A percentile compares a stretch with the other conserved stretches of the same genome.
Conservation (phyloP, 2,888 invertebrate genomes). For the Aromia moschata region DNA sequence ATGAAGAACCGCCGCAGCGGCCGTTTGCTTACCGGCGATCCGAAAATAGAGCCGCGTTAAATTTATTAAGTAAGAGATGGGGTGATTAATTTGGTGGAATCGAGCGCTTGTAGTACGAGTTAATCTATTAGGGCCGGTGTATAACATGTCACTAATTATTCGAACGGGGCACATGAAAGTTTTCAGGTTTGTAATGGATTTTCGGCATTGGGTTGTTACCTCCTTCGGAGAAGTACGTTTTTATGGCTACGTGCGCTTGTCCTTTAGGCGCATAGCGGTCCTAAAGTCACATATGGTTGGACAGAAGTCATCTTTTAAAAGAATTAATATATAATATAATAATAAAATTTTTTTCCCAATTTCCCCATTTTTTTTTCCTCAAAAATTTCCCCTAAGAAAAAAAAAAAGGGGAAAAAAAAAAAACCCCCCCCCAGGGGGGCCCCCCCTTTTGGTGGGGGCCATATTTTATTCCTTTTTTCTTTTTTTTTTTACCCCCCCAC, state of each 20-base stretch:
- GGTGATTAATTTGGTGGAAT: conserved; percentile 47
- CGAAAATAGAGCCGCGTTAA: conserved; percentile 5
- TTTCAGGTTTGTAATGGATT: conserved; percentile 33
- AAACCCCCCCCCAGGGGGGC: too few relatives aligned
- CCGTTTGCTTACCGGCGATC: neutral
- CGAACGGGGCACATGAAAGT: conserved; percentile 39
- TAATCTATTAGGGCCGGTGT: conserved; percentile 39
- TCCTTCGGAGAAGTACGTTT: conserved; percentile 7
- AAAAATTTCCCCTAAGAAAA: too few relatives aligned
- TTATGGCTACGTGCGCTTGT: conserved; percentile 11
- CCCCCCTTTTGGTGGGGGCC: too few relatives aligned
- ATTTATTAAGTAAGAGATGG: conserved; percentile 25
- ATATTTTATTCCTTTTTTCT: too few relatives aligned
- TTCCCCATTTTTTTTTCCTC: too few relatives aligned
- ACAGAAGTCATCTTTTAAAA: too few relatives aligned
- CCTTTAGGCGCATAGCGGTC: neutral
- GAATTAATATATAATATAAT: too few relatives aligned
- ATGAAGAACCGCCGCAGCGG: neutral
- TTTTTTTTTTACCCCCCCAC: too few relatives aligned
- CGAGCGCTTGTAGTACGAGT: conserved; percentile 43
- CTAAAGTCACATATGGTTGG: too few relatives aligned
- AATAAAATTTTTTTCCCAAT: too few relatives aligned
- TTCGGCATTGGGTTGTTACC: conserved; percentile 21
- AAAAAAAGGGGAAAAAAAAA: too few relatives aligned
- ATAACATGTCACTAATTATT: conserved; percentile 45